Conservation (phyloP, 2,797 vertebrate species). For the Diplodus puntazzo region DNA sequence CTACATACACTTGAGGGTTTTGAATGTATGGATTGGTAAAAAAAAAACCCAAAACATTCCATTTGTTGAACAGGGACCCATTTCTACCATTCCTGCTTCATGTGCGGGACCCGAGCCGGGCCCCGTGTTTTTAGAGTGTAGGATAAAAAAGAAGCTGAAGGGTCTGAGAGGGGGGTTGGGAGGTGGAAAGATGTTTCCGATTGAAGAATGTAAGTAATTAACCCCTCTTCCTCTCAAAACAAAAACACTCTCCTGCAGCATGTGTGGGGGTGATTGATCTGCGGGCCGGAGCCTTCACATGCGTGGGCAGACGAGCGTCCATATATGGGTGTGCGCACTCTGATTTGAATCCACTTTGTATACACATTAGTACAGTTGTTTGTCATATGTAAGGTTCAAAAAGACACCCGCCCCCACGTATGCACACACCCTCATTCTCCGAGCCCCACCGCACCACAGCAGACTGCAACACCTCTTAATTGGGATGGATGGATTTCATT, state of each 20-base stretch:
- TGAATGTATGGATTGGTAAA: background rate
- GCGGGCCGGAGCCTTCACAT: too few relatives aligned
- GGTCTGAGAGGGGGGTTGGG: constrained; percentile 8
- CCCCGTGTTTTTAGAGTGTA: constrained; percentile 50
- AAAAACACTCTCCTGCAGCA: constrained; percentile 68
- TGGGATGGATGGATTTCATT: constrained; percentile 82
- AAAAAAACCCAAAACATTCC: background rate
- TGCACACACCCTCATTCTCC: constrained; percentile 8
- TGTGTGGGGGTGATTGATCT: constrained; percentile 64
- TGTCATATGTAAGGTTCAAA: constrained; percentile 45
- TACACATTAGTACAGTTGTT: constrained; percentile 38
- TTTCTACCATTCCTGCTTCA: background rate
- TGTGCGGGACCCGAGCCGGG: constrained; percentile 3
- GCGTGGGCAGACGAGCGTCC: background rate
- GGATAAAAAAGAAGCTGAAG: constrained; percentile 32
- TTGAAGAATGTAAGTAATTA: constrained; percentile 79
- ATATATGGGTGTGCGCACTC: background rate
- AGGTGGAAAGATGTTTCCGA: constrained; percentile 72
- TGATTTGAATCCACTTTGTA: constrained; percentile 20
- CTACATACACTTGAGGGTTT: background rate
- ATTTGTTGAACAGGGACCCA: background rate
- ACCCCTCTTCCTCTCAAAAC: constrained; percentile 76
- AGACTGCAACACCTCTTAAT: constrained; percentile 75
- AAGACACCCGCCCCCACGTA: background rate
- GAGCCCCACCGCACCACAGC: constrained; percentile 40